Conservation (phyloP, 2,888 invertebrate species). For the Pyrrhia umbra region DNA sequence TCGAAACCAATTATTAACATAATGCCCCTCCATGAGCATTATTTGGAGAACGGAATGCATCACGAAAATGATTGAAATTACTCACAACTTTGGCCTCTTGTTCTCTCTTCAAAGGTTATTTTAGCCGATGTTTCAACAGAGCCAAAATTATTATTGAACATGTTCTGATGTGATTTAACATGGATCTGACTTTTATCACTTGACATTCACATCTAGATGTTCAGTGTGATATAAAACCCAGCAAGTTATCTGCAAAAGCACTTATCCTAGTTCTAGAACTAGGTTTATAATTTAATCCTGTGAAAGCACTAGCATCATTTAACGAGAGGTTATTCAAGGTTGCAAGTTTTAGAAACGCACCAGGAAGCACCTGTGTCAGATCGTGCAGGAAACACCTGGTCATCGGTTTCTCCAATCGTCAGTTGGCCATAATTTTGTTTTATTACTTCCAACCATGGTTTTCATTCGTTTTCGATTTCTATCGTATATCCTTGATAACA, state of each 20-base stretch:
- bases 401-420: constrained; percentile 67
- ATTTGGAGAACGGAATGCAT: constrained; percentile 81
- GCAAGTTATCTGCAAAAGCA: too few relatives aligned
- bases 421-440: constrained; percentile 67
- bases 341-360: constrained; percentile 60
- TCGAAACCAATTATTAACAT: constrained; percentile 81
- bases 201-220: too few relatives aligned
- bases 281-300: constrained; percentile 43
- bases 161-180: constrained; percentile 10
- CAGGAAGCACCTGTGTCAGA: constrained; percentile 60
- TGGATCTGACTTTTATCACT: constrained; percentile 25
- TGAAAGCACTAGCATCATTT: constrained; percentile 51
- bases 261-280: too few relatives aligned
- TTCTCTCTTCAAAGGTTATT: constrained; percentile 63
- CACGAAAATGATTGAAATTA: constrained; percentile 83
- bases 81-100: constrained; percentile 65
- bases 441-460: constrained; percentile 70
- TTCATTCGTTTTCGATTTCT: constrained; percentile 61
- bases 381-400: constrained; percentile 67
- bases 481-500: constrained; percentile 56
- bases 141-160: constrained; percentile 68
- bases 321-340: constrained; percentile 58
- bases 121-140: constrained; percentile 63
- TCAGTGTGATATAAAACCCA: too few relatives aligned
- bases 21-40: constrained; percentile 77